Evolutionary conservation across 2,797 vertebrate genomes (phyloP), one percentile per base, ranked within the genome.

Genomic region (Lycodopsis pacificus): DNA sequence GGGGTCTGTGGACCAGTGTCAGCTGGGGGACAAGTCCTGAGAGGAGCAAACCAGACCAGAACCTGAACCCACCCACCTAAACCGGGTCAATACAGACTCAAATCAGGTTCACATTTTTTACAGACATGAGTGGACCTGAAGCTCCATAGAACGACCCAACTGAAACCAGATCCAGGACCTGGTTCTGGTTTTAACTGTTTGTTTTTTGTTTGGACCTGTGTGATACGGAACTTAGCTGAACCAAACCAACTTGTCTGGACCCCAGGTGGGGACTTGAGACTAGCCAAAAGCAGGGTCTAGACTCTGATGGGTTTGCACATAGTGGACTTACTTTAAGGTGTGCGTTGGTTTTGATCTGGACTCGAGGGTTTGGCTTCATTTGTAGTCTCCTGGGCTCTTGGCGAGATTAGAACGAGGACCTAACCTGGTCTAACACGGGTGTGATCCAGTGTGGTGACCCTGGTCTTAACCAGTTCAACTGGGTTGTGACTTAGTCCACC

Each of bases 1-100:
- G 89, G 96, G 95, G 73, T 96, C 96, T 74, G 92, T 95, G 34
- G 97, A 97, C 38, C 95, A 92, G 80, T 94, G 95, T 91, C 96
- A 95, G 25, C 94, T 96, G 85, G 96, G 95, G 73, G 95, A 94
- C 85, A 97, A 98, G 86, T 98, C 96, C 64, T 97, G 96, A 98
- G 90, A 63, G 66, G 66, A 81, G 54, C 30, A 8, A 72, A 74
- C 56, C 70, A 40, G 64, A 76, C 63, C 74, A 61, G 66, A 69
- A 75, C 59, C 25, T 0, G 12, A 54, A 17, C 42, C 42, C 46
- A 17, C 44, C 51, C 48, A 3, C 20, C 48, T 3, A 5, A 34
- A 34, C 32, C 0, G 20, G 34, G 58, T 34, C 65, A 46, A 54
- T 69, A 54, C n/a, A 5, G 65, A 63, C 63, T 53, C 27, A 0